phyloP scores from a whole-genome alignment of 2,113 vertebrate genomes.

The Barbus barbus region DNA sequence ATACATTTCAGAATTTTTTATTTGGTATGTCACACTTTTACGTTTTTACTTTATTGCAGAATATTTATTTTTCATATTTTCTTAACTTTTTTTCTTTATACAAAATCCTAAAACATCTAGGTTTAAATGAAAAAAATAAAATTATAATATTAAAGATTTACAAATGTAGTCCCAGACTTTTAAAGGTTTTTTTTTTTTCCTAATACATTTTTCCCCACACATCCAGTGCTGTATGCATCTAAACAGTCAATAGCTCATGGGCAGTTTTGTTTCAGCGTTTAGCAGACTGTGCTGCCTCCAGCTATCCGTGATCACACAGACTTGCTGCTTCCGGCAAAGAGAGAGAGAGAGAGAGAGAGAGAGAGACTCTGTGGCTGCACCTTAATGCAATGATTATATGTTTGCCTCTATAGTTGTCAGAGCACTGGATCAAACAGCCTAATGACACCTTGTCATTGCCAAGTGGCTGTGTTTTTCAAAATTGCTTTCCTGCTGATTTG shows the following conservation, averaged over 20 bases:
- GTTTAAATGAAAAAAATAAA: neutral
- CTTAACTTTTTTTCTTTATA: neutral
- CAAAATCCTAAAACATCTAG: neutral
- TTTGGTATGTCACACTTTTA: neutral
- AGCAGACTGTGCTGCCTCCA: constrained; percentile 24
- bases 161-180: neutral
- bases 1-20: neutral
- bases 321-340: constrained; percentile 29
- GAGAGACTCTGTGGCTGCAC: constrained; percentile 74
- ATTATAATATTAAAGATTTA: neutral
- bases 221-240: neutral
- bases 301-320: constrained; percentile 24
- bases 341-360: neutral
- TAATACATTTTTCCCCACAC: neutral
- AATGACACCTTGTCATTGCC: constrained; percentile 96
- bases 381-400: constrained; percentile 99
- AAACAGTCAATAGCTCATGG: neutral
- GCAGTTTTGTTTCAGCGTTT: constrained; percentile 11
- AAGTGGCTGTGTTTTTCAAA: constrained; percentile 85
- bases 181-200: neutral
- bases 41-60: neutral
- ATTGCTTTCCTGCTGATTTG: constrained; percentile 87
- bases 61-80: neutral
- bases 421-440: constrained; percentile 87
- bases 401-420: constrained; percentile 92